These are phyloP conservation scores for Oriolus oriolus DNA, from an alignment of 2,113 vertebrate genomes.

Conservation along the genomic window DNA sequence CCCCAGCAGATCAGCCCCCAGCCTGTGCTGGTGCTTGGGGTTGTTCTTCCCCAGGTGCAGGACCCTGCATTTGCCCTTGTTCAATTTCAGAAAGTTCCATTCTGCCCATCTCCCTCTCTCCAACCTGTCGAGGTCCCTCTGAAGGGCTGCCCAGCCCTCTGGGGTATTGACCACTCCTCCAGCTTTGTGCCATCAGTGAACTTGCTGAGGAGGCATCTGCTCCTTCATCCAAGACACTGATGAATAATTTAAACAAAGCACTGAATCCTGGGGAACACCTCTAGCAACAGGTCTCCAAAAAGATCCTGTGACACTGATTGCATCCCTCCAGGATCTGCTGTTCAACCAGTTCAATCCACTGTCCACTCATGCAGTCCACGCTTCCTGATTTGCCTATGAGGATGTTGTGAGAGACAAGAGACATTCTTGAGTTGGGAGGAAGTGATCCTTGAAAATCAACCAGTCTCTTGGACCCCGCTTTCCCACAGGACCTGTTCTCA, in stretches of 20 bases:
- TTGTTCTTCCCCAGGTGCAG: not conserved
- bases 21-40: fast-evolving
- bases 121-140: fast-evolving
- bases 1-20: not conserved
- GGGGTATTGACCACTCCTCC: fast-evolving
- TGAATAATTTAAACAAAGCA: not conserved
- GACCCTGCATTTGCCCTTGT: not conserved
- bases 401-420: not conserved
- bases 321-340: fast-evolving
- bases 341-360: not conserved
- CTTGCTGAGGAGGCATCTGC: not conserved
- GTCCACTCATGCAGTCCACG: not conserved
- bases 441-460: not conserved
- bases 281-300: not conserved
- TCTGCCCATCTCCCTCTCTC: not conserved
- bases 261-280: not conserved
- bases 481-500: not conserved
- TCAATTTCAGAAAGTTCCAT: fast-evolving
- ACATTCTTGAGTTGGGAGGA: not conserved
- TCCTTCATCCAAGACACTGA: not conserved
- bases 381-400: not conserved
- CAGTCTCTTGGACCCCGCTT: not conserved
- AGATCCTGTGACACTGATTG: not conserved
- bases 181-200: not conserved
- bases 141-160: not conserved